Evolutionary conservation across 2,113 vertebrate species (phyloP).

Genomic region (Ictalurus punctatus): DNA sequence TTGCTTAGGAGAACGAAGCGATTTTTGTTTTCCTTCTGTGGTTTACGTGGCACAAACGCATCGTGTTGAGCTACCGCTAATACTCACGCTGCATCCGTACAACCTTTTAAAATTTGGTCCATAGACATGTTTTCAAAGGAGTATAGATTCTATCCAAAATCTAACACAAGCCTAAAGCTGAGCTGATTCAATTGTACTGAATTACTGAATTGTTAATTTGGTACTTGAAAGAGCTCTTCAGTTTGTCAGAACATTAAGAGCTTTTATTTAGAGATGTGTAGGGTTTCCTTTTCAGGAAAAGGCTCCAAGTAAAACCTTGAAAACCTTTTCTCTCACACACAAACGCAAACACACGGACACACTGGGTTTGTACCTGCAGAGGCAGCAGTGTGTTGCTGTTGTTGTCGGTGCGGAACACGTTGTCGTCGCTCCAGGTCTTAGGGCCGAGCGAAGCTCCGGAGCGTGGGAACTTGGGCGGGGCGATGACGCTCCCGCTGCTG

Average conservation of each 20-base stretch:
- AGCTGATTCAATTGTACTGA: too few species aligned
- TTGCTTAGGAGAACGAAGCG: too few species aligned
- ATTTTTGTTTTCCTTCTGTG: too few species aligned
- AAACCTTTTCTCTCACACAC: background rate
- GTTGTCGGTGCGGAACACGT: constrained; percentile 93
- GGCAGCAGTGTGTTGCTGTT: constrained; percentile 97
- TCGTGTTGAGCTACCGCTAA: background rate
- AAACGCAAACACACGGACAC: background rate
- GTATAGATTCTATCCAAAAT: too few species aligned
- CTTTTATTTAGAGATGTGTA: too few species aligned
- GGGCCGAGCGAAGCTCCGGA: constrained; percentile 85
- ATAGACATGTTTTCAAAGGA: too few species aligned
- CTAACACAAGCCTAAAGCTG: too few species aligned
- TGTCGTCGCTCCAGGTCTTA: constrained; percentile 96
- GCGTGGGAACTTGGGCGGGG: constrained; percentile 95
- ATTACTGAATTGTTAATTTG: too few species aligned
- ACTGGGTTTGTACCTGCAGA: constrained; percentile 81
- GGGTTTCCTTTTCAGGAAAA: too few species aligned
- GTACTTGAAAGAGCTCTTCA: too few species aligned
- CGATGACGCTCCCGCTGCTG: constrained; percentile 94
- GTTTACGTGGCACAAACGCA: background rate
- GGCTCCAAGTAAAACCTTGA: background rate
- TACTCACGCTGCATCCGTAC: background rate
- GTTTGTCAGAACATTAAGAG: too few species aligned
- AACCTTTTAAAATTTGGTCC: too few species aligned